These are phyloP conservation scores for Ammodramus savannarum DNA, from an alignment of 2,113 vertebrate species.

Conservation along the genomic window DNA sequence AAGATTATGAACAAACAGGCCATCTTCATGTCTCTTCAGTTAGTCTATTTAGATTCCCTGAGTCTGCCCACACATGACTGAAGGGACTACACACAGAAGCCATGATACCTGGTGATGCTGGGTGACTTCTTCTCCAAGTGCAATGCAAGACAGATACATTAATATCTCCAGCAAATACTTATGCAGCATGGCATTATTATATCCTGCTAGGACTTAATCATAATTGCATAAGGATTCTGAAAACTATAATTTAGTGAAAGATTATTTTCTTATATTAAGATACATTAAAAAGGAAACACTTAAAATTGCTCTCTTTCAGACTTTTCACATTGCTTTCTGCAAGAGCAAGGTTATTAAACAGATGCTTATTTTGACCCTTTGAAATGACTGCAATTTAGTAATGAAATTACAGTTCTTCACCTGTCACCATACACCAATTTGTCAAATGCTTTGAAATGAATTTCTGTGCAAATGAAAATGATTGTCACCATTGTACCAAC, in stretches of 20 bases:
- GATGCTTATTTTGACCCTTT: slow-evolving; percentile 18
- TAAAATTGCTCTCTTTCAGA: neutral
- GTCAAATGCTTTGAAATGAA: neutral
- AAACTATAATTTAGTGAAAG: neutral
- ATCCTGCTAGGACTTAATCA: neutral
- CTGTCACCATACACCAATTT: neutral
- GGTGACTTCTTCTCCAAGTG: neutral
- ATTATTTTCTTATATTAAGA: slow-evolving; percentile 23
- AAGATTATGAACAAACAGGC: neutral
- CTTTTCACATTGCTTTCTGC: neutral
- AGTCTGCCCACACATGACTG: neutral
- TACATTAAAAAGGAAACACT: neutral
- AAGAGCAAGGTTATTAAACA: slow-evolving; percentile 19
- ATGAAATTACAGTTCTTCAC: slow-evolving; percentile 46
- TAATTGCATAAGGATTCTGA: neutral
- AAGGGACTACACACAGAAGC: neutral
- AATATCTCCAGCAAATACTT: neutral
- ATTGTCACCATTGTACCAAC: neutral
- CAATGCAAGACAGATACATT: neutral
- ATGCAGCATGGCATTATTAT: neutral
- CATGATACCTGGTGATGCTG: neutral
- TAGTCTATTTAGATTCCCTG: neutral
- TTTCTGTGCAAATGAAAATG: slow-evolving; percentile 23
- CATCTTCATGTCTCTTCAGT: neutral
- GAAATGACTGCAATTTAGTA: slow-evolving; percentile 39